A percentile compares a stretch with the other conserved stretches of the same genome.
Conservation (phyloP, 2,888 invertebrate species). For the Didymodactylos carnosus region DNA sequence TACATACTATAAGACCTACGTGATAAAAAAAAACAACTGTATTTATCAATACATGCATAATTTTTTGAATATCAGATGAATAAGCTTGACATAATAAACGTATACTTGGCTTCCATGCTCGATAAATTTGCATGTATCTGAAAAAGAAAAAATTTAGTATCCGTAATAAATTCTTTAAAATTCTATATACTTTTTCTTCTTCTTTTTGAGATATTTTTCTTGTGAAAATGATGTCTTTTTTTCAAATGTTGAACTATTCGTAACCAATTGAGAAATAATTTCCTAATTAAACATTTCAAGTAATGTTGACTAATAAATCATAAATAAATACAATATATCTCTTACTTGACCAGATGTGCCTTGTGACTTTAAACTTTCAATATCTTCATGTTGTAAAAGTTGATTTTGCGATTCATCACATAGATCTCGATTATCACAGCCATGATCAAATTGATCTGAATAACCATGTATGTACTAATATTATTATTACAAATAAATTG, state of each 20-base stretch:
- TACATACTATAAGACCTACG: not conserved
- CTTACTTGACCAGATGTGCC: slow-evolving; percentile 49
- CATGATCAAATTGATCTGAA: slow-evolving; percentile 3
- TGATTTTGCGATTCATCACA: slow-evolving; percentile 60
- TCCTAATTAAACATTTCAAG: slow-evolving; percentile 34
- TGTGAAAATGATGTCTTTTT: slow-evolving; percentile 65
- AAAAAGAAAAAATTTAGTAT: slow-evolving; percentile 26
- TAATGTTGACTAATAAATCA: not conserved
- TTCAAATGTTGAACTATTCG: slow-evolving; percentile 70
- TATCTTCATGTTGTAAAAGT: slow-evolving; percentile 59
- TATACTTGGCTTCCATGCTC: slow-evolving; percentile 54
- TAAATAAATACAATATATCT: slow-evolving; percentile 11
- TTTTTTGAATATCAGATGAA: slow-evolving; percentile 16
- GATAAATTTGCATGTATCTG: slow-evolving; percentile 15
- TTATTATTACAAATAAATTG: not conserved
- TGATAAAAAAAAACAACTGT: not conserved
- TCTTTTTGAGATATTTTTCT: slow-evolving; percentile 77
- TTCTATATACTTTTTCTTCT: slow-evolving; percentile 75
- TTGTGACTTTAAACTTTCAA: slow-evolving; percentile 53
- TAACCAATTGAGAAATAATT: slow-evolving; percentile 65
- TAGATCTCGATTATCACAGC: slow-evolving; percentile 72
- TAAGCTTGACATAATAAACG: slow-evolving; percentile 63
- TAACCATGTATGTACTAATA: not conserved
- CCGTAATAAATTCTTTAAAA: slow-evolving; percentile 42
- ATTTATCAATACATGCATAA: slow-evolving; percentile 9